Evolutionary conservation across 64 coral and sea anemone species (phyloP), one percentile per base, ranked within the genome.

Genomic region (Trachythela sp.): DNA sequence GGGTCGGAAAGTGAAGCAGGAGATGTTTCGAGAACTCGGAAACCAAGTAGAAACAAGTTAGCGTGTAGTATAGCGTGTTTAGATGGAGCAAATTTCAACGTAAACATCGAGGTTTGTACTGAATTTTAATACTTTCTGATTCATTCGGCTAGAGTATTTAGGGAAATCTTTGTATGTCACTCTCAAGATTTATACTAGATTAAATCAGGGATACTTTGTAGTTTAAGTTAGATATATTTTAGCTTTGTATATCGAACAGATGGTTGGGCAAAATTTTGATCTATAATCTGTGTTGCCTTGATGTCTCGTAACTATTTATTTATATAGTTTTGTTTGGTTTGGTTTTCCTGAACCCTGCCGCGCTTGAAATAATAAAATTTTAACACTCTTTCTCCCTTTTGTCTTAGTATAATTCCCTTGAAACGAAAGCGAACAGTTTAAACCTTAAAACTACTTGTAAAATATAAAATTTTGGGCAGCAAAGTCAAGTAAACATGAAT

Each of bases 31-130:
- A 80, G 35, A 37, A 30, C 37, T 37, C 75, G 33, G 26, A 80
- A 37, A 80, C 15, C 33, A 9, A 39, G 75, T 29, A 80, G 75
- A 18, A 80, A 80, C 33, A 80, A 17, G 30, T 9, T 80, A 30
- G 20, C 75, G 13, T 80, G 75, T 80, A 35, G 15, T 36, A 80
- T 80, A 37, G 75, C 75, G 0, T 80, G 75, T 80, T 39, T 80
- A 22, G 75, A 80, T 18, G 75, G 75, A 20, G 37, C 26, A 39
- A 13, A 35, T 39, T 80, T 80, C 33, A 18, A 35, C 35, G 20
- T 80, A 80, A 80, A 80, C 75, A 80, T 80, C 35, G 75, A 80
- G 75, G 75, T 80, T 45, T 45, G 30, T 37, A 80, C 4, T 80
- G 15, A 34, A 9, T 35, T 13, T 8, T 38, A 20, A 37, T 0